A percentile compares a stretch with the other conserved stretches of the same genome.
phyloP scores from a whole-genome alignment of 2,888 invertebrate species.

The Eilema depressum region DNA sequence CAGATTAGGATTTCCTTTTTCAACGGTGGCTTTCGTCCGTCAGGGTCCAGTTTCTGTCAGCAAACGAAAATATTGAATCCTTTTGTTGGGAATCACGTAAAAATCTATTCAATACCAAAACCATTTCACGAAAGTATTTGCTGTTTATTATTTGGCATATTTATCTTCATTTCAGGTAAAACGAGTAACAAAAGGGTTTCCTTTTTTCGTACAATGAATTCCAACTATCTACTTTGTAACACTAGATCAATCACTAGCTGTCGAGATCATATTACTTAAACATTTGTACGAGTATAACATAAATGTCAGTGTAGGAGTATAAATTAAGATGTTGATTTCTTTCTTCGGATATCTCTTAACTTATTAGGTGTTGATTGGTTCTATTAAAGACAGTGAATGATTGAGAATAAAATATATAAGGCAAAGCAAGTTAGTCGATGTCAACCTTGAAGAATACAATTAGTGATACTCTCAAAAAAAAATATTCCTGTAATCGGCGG shows the following conservation, averaged over 20 bases:
- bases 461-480: background rate
- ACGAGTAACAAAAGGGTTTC: background rate
- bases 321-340: background rate
- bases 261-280: background rate
- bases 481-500: background rate
- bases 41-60: conserved; percentile 7
- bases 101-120: background rate
- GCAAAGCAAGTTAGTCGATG: background rate
- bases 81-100: background rate
- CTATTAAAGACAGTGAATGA: background rate
- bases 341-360: background rate
- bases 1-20: conserved; percentile 42
- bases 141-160: background rate
- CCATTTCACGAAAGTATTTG: background rate
- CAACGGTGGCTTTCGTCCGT: conserved; percentile 15
- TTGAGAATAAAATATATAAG: background rate
- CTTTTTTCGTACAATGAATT: background rate
- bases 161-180: background rate
- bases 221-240: background rate
- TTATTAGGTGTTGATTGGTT: background rate
- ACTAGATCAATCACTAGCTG: background rate
- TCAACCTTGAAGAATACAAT: background rate
- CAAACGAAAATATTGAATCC: background rate
- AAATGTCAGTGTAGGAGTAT: background rate
- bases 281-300: too few species aligned